Base-by-base conservation (phyloP, 1,140 invertebrate species). In the Bicyclus anynana region DNA sequence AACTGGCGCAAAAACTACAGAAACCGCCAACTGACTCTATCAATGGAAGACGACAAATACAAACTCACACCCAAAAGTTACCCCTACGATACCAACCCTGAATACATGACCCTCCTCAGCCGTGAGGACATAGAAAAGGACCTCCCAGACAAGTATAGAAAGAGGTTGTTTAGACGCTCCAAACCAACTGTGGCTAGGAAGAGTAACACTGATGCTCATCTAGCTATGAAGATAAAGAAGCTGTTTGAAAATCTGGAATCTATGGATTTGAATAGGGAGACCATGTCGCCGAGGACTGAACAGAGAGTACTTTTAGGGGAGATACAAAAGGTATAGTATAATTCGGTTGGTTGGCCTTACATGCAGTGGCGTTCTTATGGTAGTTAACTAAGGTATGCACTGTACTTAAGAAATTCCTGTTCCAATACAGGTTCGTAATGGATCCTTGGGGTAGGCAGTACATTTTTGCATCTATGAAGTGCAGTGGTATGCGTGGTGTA, bases 61-160 rank as follows among this genome's bases (percentile, higher is more conserved):
- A 78, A 77, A 69, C 12, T 80, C 5, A 65, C 72, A 18, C 51
- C 76, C 1, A 75, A 77, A 1, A 65, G 51, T 2, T 80, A 53
- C 76, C 67, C 82, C 0, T 89, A 86, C 52, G 87, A 83, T 29
- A 88, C 80, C 0, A 74, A 74, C 26, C 71, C 84, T 0, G 86
- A 89, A 27, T 80, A 78, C 48, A 84, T 90, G 72, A 83, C 74
- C 0, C 60, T 89, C 4, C 46, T 89, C 0, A 77, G 76, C 0
- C 67, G 87, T 59, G 83, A 85, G 5, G 89, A 89, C 37, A 85
- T 90, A 9, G 89, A 86, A 52, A 89, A 87, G 61, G 89, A 90
- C 58, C 64, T 90, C 0, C 89, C 89, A 0, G 85, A 90, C 55
- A 89, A 89, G 58, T 89, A 85, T 51, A 84, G 58, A 46, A 88